Conservation (phyloP, 2,113 vertebrate species). For the Noctilio leporinus region DNA sequence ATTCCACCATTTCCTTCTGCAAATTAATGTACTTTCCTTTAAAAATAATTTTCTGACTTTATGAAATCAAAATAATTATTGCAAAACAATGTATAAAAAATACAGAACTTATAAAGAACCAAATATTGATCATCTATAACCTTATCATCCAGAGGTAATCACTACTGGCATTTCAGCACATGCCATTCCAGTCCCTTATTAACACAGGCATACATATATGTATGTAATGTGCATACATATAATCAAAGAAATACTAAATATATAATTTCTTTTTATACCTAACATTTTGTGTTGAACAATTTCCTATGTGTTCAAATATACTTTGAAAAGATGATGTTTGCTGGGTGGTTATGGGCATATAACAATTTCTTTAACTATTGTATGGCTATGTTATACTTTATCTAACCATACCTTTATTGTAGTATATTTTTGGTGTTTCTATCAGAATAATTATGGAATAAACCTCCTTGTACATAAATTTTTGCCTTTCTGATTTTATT, state of each 20-base stretch:
- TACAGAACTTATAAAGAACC: not conserved
- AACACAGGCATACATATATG: not conserved
- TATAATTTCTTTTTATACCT: not conserved
- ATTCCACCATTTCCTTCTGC: not conserved
- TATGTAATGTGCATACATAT: not conserved
- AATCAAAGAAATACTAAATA: not conserved
- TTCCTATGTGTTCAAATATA: not conserved
- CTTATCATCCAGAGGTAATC: not conserved
- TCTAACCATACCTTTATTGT: not conserved
- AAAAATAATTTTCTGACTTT: not conserved
- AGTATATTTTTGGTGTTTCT: slow-evolving; percentile 1
- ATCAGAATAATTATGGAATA: slow-evolving; percentile 1
- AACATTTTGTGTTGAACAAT: not conserved
- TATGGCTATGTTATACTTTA: not conserved
- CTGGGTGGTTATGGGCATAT: not conserved
- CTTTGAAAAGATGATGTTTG: not conserved
- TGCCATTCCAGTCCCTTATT: not conserved
- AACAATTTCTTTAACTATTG: slow-evolving; percentile 18
- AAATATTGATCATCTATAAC: not conserved
- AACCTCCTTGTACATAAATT: not conserved
- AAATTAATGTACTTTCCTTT: not conserved
- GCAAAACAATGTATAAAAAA: not conserved
- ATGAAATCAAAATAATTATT: not conserved
- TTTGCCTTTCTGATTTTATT: slow-evolving; percentile 15
- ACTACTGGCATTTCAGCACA: not conserved